Evolutionary conservation across 1,140 invertebrate species (phyloP).

Genomic region (Elymnias hypermnestra): DNA sequence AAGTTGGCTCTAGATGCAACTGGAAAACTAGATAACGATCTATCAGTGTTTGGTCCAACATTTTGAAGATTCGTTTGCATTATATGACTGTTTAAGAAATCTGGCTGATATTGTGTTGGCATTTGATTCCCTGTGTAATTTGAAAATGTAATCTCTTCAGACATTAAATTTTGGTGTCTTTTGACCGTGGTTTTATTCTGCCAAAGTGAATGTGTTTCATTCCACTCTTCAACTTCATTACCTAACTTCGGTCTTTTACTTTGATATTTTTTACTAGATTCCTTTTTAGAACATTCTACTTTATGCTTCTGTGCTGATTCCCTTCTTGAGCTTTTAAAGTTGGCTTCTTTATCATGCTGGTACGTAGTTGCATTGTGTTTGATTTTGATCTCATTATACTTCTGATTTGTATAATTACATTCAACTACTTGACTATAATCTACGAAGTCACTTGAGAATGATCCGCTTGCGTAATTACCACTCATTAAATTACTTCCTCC

Average conservation of each 20-base stretch:
- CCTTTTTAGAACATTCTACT: slow-evolving; percentile 66
- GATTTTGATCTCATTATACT: slow-evolving; percentile 62
- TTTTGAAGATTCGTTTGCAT: slow-evolving; percentile 55
- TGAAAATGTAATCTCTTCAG: slow-evolving; percentile 56
- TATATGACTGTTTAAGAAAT: slow-evolving; percentile 62
- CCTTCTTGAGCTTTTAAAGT: slow-evolving; percentile 51
- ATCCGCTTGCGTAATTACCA: slow-evolving; percentile 48
- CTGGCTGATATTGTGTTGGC: slow-evolving; percentile 55
- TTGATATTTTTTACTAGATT: slow-evolving; percentile 62
- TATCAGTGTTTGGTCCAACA: slow-evolving; percentile 45
- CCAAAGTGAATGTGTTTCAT: slow-evolving; percentile 53
- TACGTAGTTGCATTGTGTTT: slow-evolving; percentile 43
- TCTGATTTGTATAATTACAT: slow-evolving; percentile 63
- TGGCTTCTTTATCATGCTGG: slow-evolving; percentile 49
- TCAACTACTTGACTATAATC: slow-evolving; percentile 62
- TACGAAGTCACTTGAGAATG: slow-evolving; percentile 60
- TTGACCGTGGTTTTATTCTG: slow-evolving; percentile 53
- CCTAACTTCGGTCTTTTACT: slow-evolving; percentile 56
- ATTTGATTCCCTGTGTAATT: slow-evolving; percentile 64
- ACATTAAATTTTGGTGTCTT: slow-evolving; percentile 52
- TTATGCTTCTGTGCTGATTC: slow-evolving; percentile 63
- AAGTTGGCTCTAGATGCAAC: slow-evolving; percentile 62
- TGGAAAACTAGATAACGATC: slow-evolving; percentile 50
- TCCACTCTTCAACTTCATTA: slow-evolving; percentile 60
- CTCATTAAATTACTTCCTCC: slow-evolving; percentile 56